Evolutionary conservation across 30 jellyfish, hydroid and myxozoan species (phyloP).

Genomic region (Pelagia noctiluca): DNA sequence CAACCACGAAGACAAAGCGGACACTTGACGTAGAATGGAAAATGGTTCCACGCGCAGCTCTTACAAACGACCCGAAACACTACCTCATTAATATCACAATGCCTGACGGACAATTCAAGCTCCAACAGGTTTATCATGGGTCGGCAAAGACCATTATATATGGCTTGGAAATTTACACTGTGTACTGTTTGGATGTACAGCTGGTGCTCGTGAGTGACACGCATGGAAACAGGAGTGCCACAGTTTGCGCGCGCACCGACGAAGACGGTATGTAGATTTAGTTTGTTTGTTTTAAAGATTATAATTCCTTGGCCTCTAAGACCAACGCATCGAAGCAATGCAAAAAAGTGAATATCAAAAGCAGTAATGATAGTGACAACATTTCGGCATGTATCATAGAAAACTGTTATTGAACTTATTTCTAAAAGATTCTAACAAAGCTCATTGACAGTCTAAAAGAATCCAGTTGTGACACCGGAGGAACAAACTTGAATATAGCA

Average conservation of each 20-base stretch:
- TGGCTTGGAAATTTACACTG: slow-evolving; percentile 24
- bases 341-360: too few relatives aligned
- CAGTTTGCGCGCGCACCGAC: slow-evolving; percentile 37
- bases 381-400: too few relatives aligned
- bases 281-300: neutral
- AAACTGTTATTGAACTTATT: too few relatives aligned
- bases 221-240: slow-evolving; percentile 26
- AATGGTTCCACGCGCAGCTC: slow-evolving; percentile 9
- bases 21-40: slow-evolving; percentile 26
- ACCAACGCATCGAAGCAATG: too few relatives aligned
- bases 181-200: slow-evolving; percentile 41
- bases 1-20: neutral
- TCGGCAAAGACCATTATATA: neutral
- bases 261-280: slow-evolving; percentile 33
- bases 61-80: slow-evolving; percentile 1
- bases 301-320: too few relatives aligned
- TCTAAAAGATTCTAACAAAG: too few relatives aligned
- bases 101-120: neutral
- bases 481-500: too few relatives aligned
- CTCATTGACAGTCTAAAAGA: too few relatives aligned
- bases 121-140: neutral
- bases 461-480: too few relatives aligned
- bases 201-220: slow-evolving; percentile 14
- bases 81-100: neutral
- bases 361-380: too few relatives aligned